Evolutionary conservation across 2,797 vertebrate species (phyloP).

Genomic region (Limnodromus scolopaceus): DNA sequence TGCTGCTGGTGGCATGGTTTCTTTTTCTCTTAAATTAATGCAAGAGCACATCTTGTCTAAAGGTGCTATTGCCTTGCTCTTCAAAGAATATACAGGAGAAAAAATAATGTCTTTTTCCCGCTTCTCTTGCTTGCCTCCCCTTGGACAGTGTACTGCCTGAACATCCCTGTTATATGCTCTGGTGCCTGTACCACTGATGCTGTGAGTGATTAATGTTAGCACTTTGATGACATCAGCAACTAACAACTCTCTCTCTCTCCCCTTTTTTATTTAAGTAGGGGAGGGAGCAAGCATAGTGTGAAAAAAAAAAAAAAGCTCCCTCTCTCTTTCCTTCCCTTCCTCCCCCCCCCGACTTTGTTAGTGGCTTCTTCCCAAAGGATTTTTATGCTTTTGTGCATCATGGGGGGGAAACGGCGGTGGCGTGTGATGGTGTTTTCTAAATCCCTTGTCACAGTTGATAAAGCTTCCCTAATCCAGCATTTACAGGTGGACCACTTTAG

Average conservation of each 20-base stretch:
- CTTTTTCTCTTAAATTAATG: constrained; percentile 61
- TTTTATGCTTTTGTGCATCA: neutral
- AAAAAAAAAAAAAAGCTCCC: neutral
- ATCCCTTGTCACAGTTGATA: neutral
- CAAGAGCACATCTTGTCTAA: constrained; percentile 41
- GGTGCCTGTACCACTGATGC: constrained; percentile 40
- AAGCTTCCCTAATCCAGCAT: neutral
- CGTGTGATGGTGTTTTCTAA: neutral
- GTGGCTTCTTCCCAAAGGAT: neutral
- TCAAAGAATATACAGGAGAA: constrained; percentile 1
- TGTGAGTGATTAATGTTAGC: constrained; percentile 66
- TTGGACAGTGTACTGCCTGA: constrained; percentile 8
- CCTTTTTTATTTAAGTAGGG: neutral
- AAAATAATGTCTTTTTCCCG: neutral
- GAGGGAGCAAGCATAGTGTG: neutral
- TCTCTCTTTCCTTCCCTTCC: neutral
- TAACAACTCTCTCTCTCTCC: neutral
- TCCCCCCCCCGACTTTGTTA: neutral
- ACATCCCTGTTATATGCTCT: constrained; percentile 47
- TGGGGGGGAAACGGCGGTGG: neutral
- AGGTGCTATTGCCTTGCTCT: constrained; percentile 56
- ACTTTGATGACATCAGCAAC: constrained; percentile 68
- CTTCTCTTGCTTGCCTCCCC: neutral
- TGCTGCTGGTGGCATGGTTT: constrained; percentile 27
- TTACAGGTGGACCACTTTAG: neutral